phyloP scores from a whole-genome alignment of 1,140 invertebrate species.

The Leptonema lineaticorne region DNA sequence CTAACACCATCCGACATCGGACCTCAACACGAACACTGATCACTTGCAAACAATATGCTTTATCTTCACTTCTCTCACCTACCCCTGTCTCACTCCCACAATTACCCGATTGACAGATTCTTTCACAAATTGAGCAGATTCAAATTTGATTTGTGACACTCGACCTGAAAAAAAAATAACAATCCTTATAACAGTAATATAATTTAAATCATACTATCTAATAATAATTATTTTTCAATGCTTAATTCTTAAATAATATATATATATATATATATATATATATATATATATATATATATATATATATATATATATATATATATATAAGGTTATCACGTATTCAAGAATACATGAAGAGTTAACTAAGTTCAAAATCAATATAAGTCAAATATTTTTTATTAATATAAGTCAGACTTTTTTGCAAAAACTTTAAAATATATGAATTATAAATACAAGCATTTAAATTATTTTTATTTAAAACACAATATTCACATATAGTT shows the following conservation, averaged over 20 bases:
- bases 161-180: too few species aligned
- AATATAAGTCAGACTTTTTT: too few species aligned
- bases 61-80: background rate
- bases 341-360: background rate
- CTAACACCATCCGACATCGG: slow-evolving; percentile 5
- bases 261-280: background rate
- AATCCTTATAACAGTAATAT: too few species aligned
- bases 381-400: too few species aligned
- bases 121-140: background rate
- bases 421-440: too few species aligned
- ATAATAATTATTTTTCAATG: too few species aligned
- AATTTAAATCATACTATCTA: too few species aligned
- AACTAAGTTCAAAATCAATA: background rate
- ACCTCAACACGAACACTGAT: background rate
- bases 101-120: background rate
- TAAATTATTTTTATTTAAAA: too few species aligned
- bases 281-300: background rate
- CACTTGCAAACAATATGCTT: background rate
- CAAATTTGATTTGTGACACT: too few species aligned
- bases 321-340: background rate
- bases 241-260: background rate
- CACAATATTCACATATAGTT: background rate
- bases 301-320: background rate
- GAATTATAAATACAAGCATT: too few species aligned
- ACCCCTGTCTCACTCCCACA: background rate